A percentile compares a stretch with the other conserved stretches of the same genome.
Evolutionary conservation across 2,797 vertebrate species (phyloP).

Genomic region (Melanotaenia pygmaea): DNA sequence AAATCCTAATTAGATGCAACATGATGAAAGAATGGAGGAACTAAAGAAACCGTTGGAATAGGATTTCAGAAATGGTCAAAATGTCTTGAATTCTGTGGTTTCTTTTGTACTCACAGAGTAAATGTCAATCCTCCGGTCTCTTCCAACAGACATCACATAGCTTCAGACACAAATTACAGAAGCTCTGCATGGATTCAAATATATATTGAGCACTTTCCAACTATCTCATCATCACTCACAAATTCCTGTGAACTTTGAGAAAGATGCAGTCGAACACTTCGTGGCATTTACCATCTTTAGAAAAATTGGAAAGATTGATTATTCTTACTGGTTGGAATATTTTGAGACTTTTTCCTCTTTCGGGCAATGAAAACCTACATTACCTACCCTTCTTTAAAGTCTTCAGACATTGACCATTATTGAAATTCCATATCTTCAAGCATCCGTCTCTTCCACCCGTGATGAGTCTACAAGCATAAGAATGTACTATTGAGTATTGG

Average conservation of each 20-base stretch:
- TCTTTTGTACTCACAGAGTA: conserved; percentile 82
- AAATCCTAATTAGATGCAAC: conserved; percentile 50
- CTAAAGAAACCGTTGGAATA: conserved; percentile 51
- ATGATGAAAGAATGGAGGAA: conserved; percentile 32
- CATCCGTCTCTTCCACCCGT: conserved; percentile 81
- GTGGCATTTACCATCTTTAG: conserved; percentile 68
- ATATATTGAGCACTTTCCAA: conserved; percentile 22
- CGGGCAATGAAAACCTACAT: background rate
- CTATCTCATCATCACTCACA: conserved; percentile 73
- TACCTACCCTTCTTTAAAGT: conserved; percentile 74
- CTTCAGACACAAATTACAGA: conserved; percentile 63
- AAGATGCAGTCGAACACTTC: conserved; percentile 84
- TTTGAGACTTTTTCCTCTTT: conserved; percentile 1
- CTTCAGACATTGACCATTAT: conserved; percentile 76
- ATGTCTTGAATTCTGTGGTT: conserved; percentile 20
- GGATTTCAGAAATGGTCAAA: conserved; percentile 61
- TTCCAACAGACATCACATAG: conserved; percentile 82
- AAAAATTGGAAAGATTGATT: conserved; percentile 9
- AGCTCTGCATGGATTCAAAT: conserved; percentile 35
- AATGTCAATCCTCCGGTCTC: conserved; percentile 83
- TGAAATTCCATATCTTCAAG: conserved; percentile 84
- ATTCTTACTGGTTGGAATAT: background rate
- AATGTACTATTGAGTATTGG: background rate
- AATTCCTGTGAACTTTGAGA: conserved; percentile 80
- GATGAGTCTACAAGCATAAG: conserved; percentile 73